Base-by-base conservation (phyloP, 2,888 invertebrate species). In the Conistra vaccinii region DNA sequence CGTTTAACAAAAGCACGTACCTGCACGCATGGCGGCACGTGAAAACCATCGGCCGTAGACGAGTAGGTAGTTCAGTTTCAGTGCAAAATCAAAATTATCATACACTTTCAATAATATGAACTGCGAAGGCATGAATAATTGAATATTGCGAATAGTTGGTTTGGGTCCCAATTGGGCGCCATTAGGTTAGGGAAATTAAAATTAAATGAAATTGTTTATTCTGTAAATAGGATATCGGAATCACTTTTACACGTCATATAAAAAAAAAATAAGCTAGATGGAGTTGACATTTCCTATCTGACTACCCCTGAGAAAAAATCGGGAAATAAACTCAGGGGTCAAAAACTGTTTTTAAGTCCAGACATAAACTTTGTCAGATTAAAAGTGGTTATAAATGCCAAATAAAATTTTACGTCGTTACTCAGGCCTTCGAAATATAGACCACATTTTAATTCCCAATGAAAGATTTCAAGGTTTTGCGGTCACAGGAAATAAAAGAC, bases 141-240 rank as follows among this genome's bases (percentile, higher is more conserved):
- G 20, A 68, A 53, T 53, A 39, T 74, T 81, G 10, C 14, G 35
- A 0, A 29, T 9, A 6, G 9, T 35, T 57, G 20, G 5, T 20
- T 45, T 39, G 39, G 2, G 63, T 45, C 53, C 58, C 39, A 74
- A 35, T n/a, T 63, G 75, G 62, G 81, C 42, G 81, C 77, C 81
- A 81, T 32, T 48, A n/a, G 3, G 20, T 35, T 12, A 69, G 4
- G 2, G 51, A 23, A 2, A 42, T 14, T 0, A 42, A 45, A n/a
- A 10, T 53, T 1, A 53, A 53, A 51, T 51, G 9, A 23, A 51
- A 10, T 51, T 51, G 4, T 51, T 51, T 10, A 9, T 51, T n/a
- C 51, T n/a, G 3, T 20, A 6, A 20, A 48, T 20, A 48, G 20
- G 20, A 48, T 48, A 48, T 48, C 7, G 20, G 6, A 48, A 48